Base-by-base conservation (phyloP, 2,113 vertebrate genomes). In the Lepisosteus oculatus region DNA sequence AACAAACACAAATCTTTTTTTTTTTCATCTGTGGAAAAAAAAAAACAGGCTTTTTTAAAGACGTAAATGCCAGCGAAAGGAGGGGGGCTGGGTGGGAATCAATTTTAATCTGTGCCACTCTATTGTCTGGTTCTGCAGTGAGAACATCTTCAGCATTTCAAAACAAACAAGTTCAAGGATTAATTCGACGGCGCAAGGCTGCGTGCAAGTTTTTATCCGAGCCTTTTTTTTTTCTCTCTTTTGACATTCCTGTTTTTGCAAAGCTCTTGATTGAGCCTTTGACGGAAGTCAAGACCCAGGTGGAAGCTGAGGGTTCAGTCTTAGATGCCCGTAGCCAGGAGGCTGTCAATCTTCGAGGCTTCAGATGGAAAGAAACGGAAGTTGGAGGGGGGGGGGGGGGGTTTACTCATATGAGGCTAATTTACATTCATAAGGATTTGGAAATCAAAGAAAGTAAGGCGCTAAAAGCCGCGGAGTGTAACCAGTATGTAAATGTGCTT, bases 391-490 rank as follows among this genome's bases (percentile, higher is more conserved):
- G 47, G 47, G 72, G 72, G 59, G 47, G 8, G 8, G 47, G 47
- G 47, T 6, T 51, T 51, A 51, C 9, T 51, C 5, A 51, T 51
- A 51, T 51, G 9, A 51, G 65, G 43, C 73, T 76, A 73, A 79
- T 79, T 77, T 73, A 77, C 61, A 81, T 79, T 68, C 71, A 76
- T 69, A 77, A 72, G 70, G 77, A 78, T 76, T 74, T 73, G 74
- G 76, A 63, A 78, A 70, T 63, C 3, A 75, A 72, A 68, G 71
- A 77, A 67, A 75, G 68, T 62, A 72, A 77, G 76, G 74, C 65
- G 71, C 47, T 65, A 72, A 70, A 74, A 79, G 72, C 47, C 47
- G 9, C 47, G 69, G 54, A 64, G 59, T 72, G 77, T 74, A 75
- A 77, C 79, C 75, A 71, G 76, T 74, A 77, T 80, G 77, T 69